These are phyloP conservation scores for Drosophila mercatorum DNA, from an alignment of 2,888 invertebrate genomes.

Conservation along the genomic window DNA sequence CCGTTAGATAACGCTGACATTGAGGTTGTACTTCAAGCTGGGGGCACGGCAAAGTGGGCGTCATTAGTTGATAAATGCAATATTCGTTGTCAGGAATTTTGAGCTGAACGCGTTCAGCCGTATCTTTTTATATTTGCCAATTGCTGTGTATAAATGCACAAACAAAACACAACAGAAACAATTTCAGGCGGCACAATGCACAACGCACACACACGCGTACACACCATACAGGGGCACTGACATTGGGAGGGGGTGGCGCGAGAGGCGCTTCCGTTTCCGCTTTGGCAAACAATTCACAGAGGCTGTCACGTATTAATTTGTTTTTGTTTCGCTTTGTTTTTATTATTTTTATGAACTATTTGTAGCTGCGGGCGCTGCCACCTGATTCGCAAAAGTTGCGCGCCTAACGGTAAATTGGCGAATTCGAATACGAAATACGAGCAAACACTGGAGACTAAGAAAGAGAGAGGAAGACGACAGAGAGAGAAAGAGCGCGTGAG, in stretches of 20 bases:
- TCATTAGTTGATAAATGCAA: constrained; percentile 6
- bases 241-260: constrained; percentile 11
- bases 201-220: constrained; percentile 25
- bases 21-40: constrained; percentile 30
- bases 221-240: constrained; percentile 29
- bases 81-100: constrained; percentile 1
- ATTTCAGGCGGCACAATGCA: constrained; percentile 23
- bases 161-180: constrained; percentile 15
- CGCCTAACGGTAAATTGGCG: constrained; percentile 31
- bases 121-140: not conserved
- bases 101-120: constrained; percentile 4
- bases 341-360: constrained; percentile 2
- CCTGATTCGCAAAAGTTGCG: constrained; percentile 22
- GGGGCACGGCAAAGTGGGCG: constrained; percentile 22
- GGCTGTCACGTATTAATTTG: constrained; percentile 35
- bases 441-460: not conserved
- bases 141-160: constrained; percentile 6
- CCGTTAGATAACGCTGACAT: constrained; percentile 44
- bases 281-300: constrained; percentile 19
- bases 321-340: constrained; percentile 10
- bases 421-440: constrained; percentile 10
- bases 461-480: not conserved
- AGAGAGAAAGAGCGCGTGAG: not conserved
- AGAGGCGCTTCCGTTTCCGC: constrained; percentile 50
- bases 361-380: constrained; percentile 38